Base-by-base conservation (phyloP, 2,113 vertebrate species). In the Catagonus wagneri region DNA sequence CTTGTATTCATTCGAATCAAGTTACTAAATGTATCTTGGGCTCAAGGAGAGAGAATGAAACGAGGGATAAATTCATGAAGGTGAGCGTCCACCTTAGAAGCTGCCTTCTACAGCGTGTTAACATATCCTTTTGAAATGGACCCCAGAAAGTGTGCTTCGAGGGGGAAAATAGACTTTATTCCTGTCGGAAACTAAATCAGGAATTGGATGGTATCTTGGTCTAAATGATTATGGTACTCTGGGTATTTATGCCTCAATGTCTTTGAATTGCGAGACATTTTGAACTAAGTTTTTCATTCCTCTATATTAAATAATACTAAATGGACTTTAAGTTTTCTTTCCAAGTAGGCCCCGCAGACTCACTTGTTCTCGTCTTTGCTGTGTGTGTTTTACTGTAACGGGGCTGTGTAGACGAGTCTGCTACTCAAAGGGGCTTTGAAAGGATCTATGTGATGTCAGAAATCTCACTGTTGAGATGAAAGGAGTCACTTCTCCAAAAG, bases 401-500 rank as follows among this genome's bases (percentile, higher is more conserved):
- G 52, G 54, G 3, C 44, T 83, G 17, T 75, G 66, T 71, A 76
- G 68, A 81, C 63, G 58, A 79, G 3, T 44, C 27, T 94, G 71
- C 39, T 68, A 22, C 36, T 89, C n/a, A 23, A 23, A 29, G 8
- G 36, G 65, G 25, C 80, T 92, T 87, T 76, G 79, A 87, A 79
- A 84, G 27, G 25, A 52, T 76, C 39, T 83, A 66, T 72, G 17
- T 9, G 32, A 66, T 91, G 44, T 54, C 50, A 50, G 23, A 96
- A 93, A 90, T 84, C 60, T 56, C 54, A 76, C 32, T 89, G n/a
- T 93, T 92, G 81, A 72, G 88, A 66, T 39, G 66, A 91, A 76
- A 90, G 36, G 65, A 80, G 39, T 81, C 58, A 36, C 65, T 75
- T 86, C 76, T 71, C n/a, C 65, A n/a, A 12, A 97, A 79, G 32